Base-by-base conservation (phyloP, 2,113 vertebrate species). In the Tetrao urogallus region DNA sequence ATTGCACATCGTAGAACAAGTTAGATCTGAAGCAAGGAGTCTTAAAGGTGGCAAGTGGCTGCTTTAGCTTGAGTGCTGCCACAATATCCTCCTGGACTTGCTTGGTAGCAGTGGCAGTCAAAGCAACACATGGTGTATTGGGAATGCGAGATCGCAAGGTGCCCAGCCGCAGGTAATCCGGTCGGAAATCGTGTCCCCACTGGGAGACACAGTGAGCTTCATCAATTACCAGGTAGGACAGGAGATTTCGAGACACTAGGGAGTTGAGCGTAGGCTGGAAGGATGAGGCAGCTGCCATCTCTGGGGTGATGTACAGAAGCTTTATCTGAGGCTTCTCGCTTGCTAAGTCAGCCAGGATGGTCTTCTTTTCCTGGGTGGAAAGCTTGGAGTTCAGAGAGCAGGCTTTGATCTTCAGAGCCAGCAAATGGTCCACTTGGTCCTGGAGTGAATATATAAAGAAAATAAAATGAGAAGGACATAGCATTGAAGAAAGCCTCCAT, bases 151-250 rank as follows among this genome's bases (percentile, higher is more conserved):
- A 3, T 7, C 99, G 98, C 93, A 99, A 93, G 12, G 96, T 34
- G 4, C 99, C 99, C 91, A 99, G 97, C 40, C 98, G 98, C 52
- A 99, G 96, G 96, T 99, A 99, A 96, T 99, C 99, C 0, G 99
- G 99, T 10, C 99, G 98, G 85, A 99, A 99, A 64, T 99, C 99
- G 1, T 99, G 99, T 8, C 99, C 99, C 99, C 99, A 99, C 97
- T 99, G 99, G 36, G 99, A 99, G 50, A 99, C 99, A 2, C 99
- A 99, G 93, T 99, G 99, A 1, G 99, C 99, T 96, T 99, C 99
- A 14, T 99, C 99, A 10, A 99, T 98, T 7, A 99, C 97, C 96
- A 99, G 96, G 88, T 98, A 99, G 56, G 99, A 98, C 57, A 99
- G 95, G 40, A 99, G 98, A 32, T 97, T 94, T 4, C 99, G 98